Conservation (phyloP, 2,797 vertebrate genomes). For the Periparus ater region DNA sequence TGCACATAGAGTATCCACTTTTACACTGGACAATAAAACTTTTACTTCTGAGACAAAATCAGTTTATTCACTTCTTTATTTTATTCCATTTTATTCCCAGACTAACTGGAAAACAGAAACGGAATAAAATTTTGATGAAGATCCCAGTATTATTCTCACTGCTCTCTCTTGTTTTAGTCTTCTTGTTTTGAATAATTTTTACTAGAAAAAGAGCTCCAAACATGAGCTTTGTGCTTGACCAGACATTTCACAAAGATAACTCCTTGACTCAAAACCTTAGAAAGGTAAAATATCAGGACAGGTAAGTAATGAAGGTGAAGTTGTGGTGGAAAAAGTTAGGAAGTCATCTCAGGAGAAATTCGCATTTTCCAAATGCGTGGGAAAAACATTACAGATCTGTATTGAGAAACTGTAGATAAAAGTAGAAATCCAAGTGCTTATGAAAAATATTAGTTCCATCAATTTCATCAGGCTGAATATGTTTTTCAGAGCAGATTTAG, state of each 20-base stretch:
- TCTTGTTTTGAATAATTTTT: neutral
- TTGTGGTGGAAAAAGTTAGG: neutral
- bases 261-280: neutral
- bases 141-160: neutral
- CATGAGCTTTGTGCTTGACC: neutral
- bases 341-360: neutral
- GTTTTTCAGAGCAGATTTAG: neutral
- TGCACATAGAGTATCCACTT: neutral
- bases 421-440: neutral
- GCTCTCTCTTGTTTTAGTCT: neutral
- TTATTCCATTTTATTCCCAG: neutral
- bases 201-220: neutral
- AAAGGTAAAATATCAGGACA: neutral
- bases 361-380: fast-evolving
- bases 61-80: neutral
- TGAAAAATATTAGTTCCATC: neutral
- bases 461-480: neutral
- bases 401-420: neutral
- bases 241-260: neutral
- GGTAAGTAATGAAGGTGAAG: neutral
- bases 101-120: neutral
- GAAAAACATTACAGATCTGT: neutral
- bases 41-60: neutral
- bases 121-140: neutral
- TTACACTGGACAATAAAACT: neutral